Conservation (phyloP, 2,888 invertebrate species). For the Nomada lathburiana region DNA sequence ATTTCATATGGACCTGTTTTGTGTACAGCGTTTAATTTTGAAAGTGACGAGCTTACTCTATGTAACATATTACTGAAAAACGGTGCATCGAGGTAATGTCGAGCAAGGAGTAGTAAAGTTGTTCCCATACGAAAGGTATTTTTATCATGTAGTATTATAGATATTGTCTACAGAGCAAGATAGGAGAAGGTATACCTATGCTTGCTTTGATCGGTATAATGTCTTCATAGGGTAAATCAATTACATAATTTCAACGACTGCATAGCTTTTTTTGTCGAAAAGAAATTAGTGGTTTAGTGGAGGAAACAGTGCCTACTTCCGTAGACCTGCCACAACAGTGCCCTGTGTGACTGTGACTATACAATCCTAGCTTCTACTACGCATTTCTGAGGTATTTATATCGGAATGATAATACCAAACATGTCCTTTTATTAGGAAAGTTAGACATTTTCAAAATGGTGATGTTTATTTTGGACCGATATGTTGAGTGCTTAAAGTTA, state of each 20-base stretch:
- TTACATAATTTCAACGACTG: slow-evolving; percentile 78
- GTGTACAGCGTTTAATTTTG: slow-evolving; percentile 69
- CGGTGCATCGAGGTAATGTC: slow-evolving; percentile 64
- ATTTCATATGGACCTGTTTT: slow-evolving; percentile 68
- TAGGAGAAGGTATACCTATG: slow-evolving; percentile 84
- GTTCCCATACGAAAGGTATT: slow-evolving; percentile 66
- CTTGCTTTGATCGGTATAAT: slow-evolving; percentile 82
- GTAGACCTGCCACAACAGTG: slow-evolving; percentile 84
- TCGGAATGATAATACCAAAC: slow-evolving; percentile 84
- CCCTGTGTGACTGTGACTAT: slow-evolving; percentile 84
- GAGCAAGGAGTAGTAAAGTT: slow-evolving; percentile 66
- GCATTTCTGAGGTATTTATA: slow-evolving; percentile 84
- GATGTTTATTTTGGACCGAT: slow-evolving; percentile 67
- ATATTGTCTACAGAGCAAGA: slow-evolving; percentile 78
- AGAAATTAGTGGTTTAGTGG: slow-evolving; percentile 83
- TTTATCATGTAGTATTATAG: slow-evolving; percentile 70
- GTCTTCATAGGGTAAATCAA: slow-evolving; percentile 76
- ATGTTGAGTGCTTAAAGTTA: slow-evolving; percentile 65
- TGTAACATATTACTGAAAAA: slow-evolving; percentile 66
- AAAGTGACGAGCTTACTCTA: slow-evolving; percentile 68
- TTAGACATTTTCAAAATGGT: slow-evolving; percentile 61
- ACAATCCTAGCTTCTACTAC: slow-evolving; percentile 84
- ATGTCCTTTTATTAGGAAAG: slow-evolving; percentile 78
- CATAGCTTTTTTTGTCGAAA: slow-evolving; percentile 79
- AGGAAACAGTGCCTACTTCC: slow-evolving; percentile 84